phyloP scores from a whole-genome alignment of 2,888 invertebrate species.

The Sipha maydis region DNA sequence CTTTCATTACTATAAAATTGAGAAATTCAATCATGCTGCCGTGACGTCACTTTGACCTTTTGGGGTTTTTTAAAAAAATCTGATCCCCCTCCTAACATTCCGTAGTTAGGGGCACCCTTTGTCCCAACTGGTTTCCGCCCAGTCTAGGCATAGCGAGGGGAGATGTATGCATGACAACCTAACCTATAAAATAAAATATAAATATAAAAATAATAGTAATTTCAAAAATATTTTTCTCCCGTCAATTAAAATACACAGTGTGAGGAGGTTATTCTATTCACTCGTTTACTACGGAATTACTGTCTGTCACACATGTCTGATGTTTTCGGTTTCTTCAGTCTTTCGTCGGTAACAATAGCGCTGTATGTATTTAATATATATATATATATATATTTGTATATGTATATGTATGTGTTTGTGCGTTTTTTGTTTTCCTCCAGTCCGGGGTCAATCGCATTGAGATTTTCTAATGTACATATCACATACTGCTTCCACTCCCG shows the following conservation, averaged over 20 bases:
- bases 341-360: slow-evolving; percentile 53
- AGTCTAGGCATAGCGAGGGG: slow-evolving; percentile 42
- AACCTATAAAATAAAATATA: slow-evolving; percentile 58
- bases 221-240: slow-evolving; percentile 53
- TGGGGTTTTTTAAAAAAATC: slow-evolving; percentile 46
- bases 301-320: slow-evolving; percentile 13
- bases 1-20: not conserved
- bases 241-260: slow-evolving; percentile 37
- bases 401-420: not conserved
- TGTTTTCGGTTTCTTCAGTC: slow-evolving; percentile 12
- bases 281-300: slow-evolving; percentile 14
- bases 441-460: slow-evolving; percentile 55
- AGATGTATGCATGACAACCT: slow-evolving; percentile 54
- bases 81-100: slow-evolving; percentile 33
- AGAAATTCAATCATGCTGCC: not conserved
- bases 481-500: slow-evolving; percentile 41
- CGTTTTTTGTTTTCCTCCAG: slow-evolving; percentile 52
- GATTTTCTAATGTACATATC: slow-evolving; percentile 50
- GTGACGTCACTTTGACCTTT: slow-evolving; percentile 58
- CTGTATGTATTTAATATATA: slow-evolving; percentile 5
- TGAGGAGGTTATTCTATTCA: slow-evolving; percentile 32
- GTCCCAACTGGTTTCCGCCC: slow-evolving; percentile 62
- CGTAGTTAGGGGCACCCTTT: slow-evolving; percentile 53
- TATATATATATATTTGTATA: not conserved
- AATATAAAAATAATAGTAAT: slow-evolving; percentile 23